phyloP scores from a whole-genome alignment of 2,797 vertebrate genomes.

The Scyliorhinus canicula region DNA sequence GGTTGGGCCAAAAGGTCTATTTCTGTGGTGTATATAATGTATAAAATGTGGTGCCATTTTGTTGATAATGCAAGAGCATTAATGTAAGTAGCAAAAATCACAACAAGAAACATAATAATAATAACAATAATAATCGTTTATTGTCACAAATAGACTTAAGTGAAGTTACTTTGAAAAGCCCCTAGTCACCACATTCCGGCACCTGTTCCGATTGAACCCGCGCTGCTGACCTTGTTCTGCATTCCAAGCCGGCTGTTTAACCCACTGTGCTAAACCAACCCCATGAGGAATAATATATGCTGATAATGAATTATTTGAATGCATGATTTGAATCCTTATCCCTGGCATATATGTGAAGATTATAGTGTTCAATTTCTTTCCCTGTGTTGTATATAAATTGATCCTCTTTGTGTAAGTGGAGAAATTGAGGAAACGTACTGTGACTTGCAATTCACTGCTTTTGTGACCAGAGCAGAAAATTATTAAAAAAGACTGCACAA shows the following conservation, averaged over 20 bases:
- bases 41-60: not conserved
- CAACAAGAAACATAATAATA: too few relatives aligned
- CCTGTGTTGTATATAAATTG: not conserved
- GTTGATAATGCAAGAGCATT: not conserved
- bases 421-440: not conserved
- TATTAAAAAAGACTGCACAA: not conserved
- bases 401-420: slow-evolving; percentile 19
- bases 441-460: slow-evolving; percentile 9
- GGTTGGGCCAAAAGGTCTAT: not conserved
- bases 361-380: slow-evolving; percentile 1
- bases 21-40: not conserved
- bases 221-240: too few relatives aligned
- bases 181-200: too few relatives aligned
- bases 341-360: not conserved
- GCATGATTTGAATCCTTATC: not conserved
- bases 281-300: not conserved
- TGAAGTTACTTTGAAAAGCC: too few relatives aligned
- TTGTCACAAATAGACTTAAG: too few relatives aligned
- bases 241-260: too few relatives aligned
- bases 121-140: too few relatives aligned
- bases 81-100: not conserved
- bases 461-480: not conserved
- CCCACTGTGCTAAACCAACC: too few relatives aligned
- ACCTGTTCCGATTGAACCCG: too few relatives aligned
- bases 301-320: slow-evolving; percentile 20